These are phyloP conservation scores for Argynnis bischoffii DNA, from an alignment of 2,888 invertebrate species.

Conservation along the genomic window DNA sequence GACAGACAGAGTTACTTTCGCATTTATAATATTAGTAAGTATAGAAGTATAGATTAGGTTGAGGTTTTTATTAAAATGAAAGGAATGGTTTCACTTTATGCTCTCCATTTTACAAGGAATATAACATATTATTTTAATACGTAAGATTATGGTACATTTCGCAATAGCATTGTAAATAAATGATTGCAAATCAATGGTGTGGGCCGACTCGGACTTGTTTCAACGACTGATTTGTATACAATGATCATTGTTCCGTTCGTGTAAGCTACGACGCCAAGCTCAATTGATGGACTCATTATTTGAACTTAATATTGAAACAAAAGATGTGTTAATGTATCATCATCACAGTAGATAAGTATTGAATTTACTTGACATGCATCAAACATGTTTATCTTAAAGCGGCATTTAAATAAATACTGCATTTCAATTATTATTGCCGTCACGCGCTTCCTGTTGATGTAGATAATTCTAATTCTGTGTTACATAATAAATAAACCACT, in stretches of 20 bases:
- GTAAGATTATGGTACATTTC: constrained; percentile 25
- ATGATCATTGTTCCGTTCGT: constrained; percentile 70
- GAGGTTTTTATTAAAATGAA: no score
- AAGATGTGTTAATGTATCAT: constrained; percentile 4
- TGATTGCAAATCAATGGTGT: constrained; percentile 38
- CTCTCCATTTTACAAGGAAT: no score
- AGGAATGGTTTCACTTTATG: no score
- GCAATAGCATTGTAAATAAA: constrained; percentile 33
- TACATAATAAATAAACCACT: not conserved
- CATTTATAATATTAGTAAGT: no score
- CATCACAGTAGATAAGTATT: constrained; percentile 37
- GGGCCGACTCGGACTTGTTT: constrained; percentile 58
- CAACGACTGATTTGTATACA: constrained; percentile 76
- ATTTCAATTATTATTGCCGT: constrained; percentile 14
- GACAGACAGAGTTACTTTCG: no score
- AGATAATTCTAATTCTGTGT: constrained; percentile 17
- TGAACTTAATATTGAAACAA: constrained; percentile 51
- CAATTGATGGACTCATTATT: constrained; percentile 34
- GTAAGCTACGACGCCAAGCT: constrained; percentile 26
- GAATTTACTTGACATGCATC: constrained; percentile 42
- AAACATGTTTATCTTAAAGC: constrained; percentile 23
- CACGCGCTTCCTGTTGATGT: constrained; percentile 18
- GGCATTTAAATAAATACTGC: constrained; percentile 24
- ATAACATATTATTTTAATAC: not conserved
- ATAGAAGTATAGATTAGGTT: no score